These are phyloP conservation scores for Parapsyche elsis DNA, from an alignment of 1,140 invertebrate genomes.

Conservation along the genomic window DNA sequence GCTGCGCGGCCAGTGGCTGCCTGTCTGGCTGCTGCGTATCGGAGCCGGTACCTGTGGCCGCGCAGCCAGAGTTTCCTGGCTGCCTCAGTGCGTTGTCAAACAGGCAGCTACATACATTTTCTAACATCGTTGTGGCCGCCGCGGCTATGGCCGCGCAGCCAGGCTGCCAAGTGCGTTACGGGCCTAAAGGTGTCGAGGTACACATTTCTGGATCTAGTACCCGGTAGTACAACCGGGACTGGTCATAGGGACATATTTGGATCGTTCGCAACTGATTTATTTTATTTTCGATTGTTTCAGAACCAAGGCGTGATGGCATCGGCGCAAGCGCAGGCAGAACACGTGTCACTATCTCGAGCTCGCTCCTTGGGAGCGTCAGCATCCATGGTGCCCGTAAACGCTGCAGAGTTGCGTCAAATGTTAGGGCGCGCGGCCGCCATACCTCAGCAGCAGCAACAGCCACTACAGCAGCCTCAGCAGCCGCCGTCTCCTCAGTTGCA, in stretches of 20 bases:
- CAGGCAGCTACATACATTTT: no score
- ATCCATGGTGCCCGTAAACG: slow-evolving; percentile 19
- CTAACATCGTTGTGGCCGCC: no score
- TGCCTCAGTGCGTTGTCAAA: no score
- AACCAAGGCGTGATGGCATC: slow-evolving; percentile 59
- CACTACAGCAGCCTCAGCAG: neutral
- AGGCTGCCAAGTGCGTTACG: no score
- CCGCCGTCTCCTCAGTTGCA: neutral
- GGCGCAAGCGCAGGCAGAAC: slow-evolving; percentile 40
- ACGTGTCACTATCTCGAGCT: slow-evolving; percentile 61
- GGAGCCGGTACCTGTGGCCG: no score
- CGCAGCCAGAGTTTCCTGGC: no score
- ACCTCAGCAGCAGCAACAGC: neutral
- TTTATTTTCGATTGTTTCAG: slow-evolving; percentile 41
- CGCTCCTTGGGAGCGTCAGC: slow-evolving; percentile 61
- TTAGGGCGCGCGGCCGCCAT: neutral
- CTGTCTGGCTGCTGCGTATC: no score
- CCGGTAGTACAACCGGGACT: no score
- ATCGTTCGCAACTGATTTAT: neutral
- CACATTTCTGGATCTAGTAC: neutral
- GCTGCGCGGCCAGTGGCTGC: no score
- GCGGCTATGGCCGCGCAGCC: no score
- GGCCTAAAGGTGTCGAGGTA: neutral
- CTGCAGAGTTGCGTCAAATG: neutral
- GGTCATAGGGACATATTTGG: no score